Percentiles rank a stretch among this genome's conserved stretches.
Conservation (phyloP, 92 coral and sea anemone genomes). For the Ricordea florida region DNA sequence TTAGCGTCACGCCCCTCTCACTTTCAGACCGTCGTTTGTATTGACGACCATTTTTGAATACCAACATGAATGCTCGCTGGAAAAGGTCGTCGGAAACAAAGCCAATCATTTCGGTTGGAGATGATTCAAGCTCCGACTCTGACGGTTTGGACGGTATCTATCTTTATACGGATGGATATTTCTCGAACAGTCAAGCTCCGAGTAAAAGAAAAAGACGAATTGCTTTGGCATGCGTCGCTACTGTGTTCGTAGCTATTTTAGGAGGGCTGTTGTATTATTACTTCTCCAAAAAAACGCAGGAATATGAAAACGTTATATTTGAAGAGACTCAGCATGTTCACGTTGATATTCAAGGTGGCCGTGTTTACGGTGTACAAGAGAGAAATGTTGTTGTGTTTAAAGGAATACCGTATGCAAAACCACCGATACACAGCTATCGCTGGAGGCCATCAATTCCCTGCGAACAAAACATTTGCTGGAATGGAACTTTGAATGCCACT, state of each 20-base stretch:
- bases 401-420: conserved; percentile 72
- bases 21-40: too few species aligned
- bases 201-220: background rate
- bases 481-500: conserved; percentile 56
- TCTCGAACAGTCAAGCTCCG: too few species aligned
- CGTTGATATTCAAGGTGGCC: conserved; percentile 49
- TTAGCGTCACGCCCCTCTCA: too few species aligned
- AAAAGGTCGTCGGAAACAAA: background rate
- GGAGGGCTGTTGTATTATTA: conserved; percentile 40
- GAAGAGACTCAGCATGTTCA: conserved; percentile 1
- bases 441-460: conserved; percentile 66
- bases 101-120: background rate
- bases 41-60: too few species aligned
- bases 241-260: conserved; percentile 34
- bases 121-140: background rate
- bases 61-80: too few species aligned
- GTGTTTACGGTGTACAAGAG: conserved; percentile 30
- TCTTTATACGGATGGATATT: background rate
- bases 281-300: conserved; percentile 32
- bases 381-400: conserved; percentile 51
- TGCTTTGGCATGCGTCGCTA: background rate
- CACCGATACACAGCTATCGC: conserved; percentile 34
- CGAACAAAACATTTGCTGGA: conserved; percentile 61
- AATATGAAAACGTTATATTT: background rate
- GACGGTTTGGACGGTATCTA: background rate